phyloP scores from a whole-genome alignment of 1,140 invertebrate genomes.

The Phenacoccus solenopsis region DNA sequence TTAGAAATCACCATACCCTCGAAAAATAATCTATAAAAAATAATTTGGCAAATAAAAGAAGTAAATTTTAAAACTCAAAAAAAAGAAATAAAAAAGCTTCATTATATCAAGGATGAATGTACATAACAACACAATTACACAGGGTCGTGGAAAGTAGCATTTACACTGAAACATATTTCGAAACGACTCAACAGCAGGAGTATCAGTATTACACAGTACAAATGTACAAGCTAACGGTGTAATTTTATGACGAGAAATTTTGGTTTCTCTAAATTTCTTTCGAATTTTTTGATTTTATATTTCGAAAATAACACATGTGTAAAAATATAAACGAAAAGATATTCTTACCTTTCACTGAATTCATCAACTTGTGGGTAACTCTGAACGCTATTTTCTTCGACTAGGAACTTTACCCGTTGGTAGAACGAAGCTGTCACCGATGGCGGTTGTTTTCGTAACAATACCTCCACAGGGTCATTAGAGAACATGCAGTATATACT shows the following conservation, averaged over 20 bases:
- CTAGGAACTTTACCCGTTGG: conserved; percentile 93
- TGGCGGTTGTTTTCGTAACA: conserved; percentile 87
- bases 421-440: conserved; percentile 95
- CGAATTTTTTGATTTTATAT: neutral
- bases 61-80: neutral
- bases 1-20: too few species aligned
- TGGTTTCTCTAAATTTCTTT: neutral
- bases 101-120: neutral
- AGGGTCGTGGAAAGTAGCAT: conserved; percentile 1
- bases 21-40: too few species aligned
- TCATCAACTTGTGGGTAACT: conserved; percentile 93
- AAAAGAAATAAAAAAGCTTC: neutral
- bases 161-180: neutral
- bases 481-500: conserved; percentile 88
- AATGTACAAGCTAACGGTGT: neutral
- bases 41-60: neutral
- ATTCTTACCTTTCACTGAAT: conserved; percentile 90
- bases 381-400: conserved; percentile 96
- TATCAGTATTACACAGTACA: neutral
- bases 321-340: neutral
- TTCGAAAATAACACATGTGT: neutral
- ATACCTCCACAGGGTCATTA: conserved; percentile 87
- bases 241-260: neutral
- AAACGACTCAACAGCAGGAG: neutral
- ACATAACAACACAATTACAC: conserved; percentile 2